A percentile compares a stretch with the other conserved stretches of the same genome.
These are phyloP conservation scores for Antheraea mylitta DNA, from an alignment of 1,140 invertebrate species.

Conservation along the genomic window DNA sequence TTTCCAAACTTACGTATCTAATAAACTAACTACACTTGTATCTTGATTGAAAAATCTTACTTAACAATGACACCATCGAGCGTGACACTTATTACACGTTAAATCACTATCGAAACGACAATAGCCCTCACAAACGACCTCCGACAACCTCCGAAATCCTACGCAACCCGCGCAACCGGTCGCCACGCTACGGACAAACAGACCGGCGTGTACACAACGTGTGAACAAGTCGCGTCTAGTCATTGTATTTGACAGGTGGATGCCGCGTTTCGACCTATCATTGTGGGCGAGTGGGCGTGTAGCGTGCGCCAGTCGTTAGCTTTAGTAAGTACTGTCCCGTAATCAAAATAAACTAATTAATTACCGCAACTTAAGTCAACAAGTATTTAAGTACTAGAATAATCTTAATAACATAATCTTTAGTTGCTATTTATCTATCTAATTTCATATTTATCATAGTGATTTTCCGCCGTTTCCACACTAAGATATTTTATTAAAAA, in stretches of 20 bases:
- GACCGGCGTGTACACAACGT: constrained; percentile 27
- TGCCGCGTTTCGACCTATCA: background rate
- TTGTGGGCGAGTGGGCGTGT: background rate
- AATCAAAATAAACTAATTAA: background rate
- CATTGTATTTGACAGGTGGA: constrained; percentile 40
- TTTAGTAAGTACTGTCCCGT: background rate
- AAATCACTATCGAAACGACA: constrained; percentile 3
- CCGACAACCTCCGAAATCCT: constrained; percentile 9
- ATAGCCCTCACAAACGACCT: constrained; percentile 4
- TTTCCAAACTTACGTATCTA: background rate
- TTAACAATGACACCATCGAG: background rate
- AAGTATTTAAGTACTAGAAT: too few relatives aligned
- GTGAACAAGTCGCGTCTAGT: constrained; percentile 37
- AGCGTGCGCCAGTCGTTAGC: background rate
- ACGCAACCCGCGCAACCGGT: constrained; percentile 10
- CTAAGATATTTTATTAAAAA: too few relatives aligned
- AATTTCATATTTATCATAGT: too few relatives aligned
- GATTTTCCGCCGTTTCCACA: too few relatives aligned
- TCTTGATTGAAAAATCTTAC: background rate
- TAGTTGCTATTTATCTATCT: too few relatives aligned
- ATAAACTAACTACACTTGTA: background rate
- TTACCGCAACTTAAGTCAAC: too few relatives aligned
- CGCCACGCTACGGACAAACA: constrained; percentile 20
- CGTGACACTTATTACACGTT: background rate
- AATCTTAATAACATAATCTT: too few relatives aligned